A percentile compares a stretch with the other conserved stretches of the same genome.
Evolutionary conservation across 2,888 invertebrate species (phyloP).

Genomic region (Melinaea menophilus): DNA sequence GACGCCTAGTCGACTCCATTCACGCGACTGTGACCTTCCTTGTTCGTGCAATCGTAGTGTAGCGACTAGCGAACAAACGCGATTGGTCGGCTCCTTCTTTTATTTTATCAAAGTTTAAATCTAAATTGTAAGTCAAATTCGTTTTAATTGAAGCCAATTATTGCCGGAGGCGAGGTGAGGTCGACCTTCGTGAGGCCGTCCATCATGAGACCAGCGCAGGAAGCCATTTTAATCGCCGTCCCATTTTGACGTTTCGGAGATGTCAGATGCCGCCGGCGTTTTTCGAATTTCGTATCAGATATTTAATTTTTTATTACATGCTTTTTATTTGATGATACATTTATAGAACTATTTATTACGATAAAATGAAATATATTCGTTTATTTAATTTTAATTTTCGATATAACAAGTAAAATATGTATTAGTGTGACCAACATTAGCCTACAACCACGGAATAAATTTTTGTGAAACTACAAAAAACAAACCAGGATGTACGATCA

Average conservation of each 20-base stretch:
- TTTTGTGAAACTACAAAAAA: no score
- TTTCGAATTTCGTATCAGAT: constrained; percentile 10
- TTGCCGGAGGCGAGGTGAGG: constrained; percentile 46
- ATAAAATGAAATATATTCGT: no score
- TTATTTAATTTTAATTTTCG: no score
- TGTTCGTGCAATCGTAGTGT: not conserved
- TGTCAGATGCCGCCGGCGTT: constrained; percentile 14
- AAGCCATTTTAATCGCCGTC: constrained; percentile 30
- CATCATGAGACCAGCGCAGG: constrained; percentile 43
- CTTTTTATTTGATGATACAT: constrained; percentile 8
- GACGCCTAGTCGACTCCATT: constrained; percentile 53
- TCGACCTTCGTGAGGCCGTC: constrained; percentile 76
- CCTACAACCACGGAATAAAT: no score
- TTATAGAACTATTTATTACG: not conserved
- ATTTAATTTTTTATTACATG: constrained; percentile 10
- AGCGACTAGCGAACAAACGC: no score
- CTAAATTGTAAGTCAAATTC: constrained; percentile 37
- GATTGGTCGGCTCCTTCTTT: no score
- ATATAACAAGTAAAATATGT: no score
- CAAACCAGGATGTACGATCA: constrained; percentile 51
- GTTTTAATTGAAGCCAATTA: constrained; percentile 74
- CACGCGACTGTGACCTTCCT: constrained; percentile 45
- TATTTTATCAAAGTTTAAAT: constrained; percentile 5
- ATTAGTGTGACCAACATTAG: no score
- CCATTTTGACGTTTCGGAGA: constrained; percentile 13